Base-by-base conservation (phyloP, 2,113 vertebrate species). In the Cyrtonyx montezumae region DNA sequence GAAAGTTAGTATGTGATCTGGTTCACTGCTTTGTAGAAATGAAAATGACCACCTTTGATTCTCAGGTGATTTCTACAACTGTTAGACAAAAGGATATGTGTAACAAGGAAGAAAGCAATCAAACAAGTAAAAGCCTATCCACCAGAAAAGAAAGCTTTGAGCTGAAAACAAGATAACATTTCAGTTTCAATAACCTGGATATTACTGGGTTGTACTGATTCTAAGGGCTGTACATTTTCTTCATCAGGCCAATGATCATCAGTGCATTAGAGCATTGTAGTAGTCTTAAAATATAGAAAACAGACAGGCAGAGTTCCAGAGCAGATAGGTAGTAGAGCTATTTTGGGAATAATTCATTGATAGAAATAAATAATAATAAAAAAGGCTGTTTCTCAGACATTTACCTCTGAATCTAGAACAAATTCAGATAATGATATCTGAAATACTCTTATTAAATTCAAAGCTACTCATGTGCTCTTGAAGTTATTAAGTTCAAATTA, bases 381-480 rank as follows among this genome's bases (percentile, higher is more conserved):
- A 15, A 55, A 76, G 62, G 3, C 4, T 5, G 2, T 5, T 21
- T 67, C 22, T 75, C 55, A 19, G 20, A 28, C 5, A 17, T 4
- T 66, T 63, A 59, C 34, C 78, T 82, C 69, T 76, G 32, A 55
- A 21, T 28, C 12, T 73, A 56, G 30, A 13, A 37, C 6, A 66
- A 28, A 32, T 84, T 75, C 22, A 21, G 36, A 78, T 10, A 59
- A 48, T 5, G 8, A 3, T 65, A 34, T 59, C 76, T 84, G 7
- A 51, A 40, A 21, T 53, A 46, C 43, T 59, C 76, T 34, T 51
- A 7, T 9, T 49, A 55, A 63, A 68, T 48, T 90, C 34, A 76
- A 76, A 87, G 18, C 20, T 67, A 32, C 13, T 8, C 2, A 5
- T 0, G 0, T 43, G 1, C 14, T 66, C 66, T 18, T 81, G 15